Evolutionary conservation across 2,113 vertebrate species (phyloP).

Genomic region (Centropus unirufus): DNA sequence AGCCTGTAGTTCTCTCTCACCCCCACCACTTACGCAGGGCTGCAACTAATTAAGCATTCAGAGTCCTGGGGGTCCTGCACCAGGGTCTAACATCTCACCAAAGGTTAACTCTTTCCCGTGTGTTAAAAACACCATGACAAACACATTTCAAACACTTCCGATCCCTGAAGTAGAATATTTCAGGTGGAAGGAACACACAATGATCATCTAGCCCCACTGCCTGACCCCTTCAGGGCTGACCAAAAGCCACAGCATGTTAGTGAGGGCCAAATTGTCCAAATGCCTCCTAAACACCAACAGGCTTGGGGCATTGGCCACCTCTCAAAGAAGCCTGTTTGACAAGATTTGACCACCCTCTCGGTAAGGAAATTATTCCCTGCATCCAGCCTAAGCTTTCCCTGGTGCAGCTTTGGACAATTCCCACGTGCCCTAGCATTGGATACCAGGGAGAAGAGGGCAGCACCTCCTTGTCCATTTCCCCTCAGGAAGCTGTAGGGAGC

Average conservation of each 20-base stretch:
- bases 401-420: neutral
- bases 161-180: neutral
- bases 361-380: neutral
- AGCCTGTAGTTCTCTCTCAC: neutral
- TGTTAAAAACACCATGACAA: neutral
- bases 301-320: neutral
- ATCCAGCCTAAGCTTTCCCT: neutral
- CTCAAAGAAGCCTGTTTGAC: neutral
- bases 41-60: neutral
- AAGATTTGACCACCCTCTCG: neutral
- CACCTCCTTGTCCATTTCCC: neutral
- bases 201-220: neutral
- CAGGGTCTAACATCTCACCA: neutral
- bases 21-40: rapidly evolving
- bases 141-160: neutral
- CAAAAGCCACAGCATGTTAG: neutral
- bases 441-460: neutral
- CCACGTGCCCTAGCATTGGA: rapidly evolving
- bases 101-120: neutral
- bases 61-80: neutral
- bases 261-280: neutral
- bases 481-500: neutral
- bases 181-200: neutral
- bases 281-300: neutral
- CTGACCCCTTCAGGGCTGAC: neutral